These are phyloP conservation scores for Lutraria lutraria DNA, from an alignment of 2,888 invertebrate genomes.

Conservation along the genomic window DNA sequence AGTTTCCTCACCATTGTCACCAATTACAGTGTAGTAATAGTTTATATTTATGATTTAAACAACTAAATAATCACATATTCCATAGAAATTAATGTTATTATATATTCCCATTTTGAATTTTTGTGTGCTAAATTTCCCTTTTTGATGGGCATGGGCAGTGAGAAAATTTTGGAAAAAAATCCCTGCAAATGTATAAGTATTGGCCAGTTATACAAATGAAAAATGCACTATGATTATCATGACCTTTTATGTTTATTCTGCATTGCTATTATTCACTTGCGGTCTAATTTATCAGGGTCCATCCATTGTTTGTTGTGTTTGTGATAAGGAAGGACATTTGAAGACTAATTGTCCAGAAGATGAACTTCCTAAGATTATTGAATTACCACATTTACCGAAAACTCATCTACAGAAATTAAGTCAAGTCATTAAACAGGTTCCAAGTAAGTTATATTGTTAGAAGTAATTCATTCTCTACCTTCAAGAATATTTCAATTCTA, in stretches of 20 bases:
- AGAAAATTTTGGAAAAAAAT: too few species aligned
- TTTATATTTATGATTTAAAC: too few species aligned
- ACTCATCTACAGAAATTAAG: constrained; percentile 83
- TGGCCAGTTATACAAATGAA: background rate
- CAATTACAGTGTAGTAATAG: too few species aligned
- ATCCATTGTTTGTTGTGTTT: constrained; percentile 87
- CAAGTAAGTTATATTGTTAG: constrained; percentile 75
- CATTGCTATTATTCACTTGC: too few species aligned
- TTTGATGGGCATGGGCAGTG: too few species aligned
- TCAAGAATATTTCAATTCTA: too few species aligned
- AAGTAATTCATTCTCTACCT: background rate
- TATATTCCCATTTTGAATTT: too few species aligned
- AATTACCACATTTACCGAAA: constrained; percentile 85
- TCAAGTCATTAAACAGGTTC: constrained; percentile 84
- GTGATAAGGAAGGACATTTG: constrained; percentile 88
- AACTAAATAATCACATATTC: too few species aligned
- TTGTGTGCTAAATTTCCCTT: too few species aligned
- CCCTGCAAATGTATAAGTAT: too few species aligned
- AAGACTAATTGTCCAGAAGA: constrained; percentile 88
- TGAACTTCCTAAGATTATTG: constrained; percentile 86
- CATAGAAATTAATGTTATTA: too few species aligned
- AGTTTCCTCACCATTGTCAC: too few species aligned
- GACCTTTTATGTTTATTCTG: background rate
- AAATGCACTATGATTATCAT: background rate
- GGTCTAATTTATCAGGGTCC: constrained; percentile 83